phyloP scores from a whole-genome alignment of 2,888 invertebrate species.

The Idaea dimidiata region DNA sequence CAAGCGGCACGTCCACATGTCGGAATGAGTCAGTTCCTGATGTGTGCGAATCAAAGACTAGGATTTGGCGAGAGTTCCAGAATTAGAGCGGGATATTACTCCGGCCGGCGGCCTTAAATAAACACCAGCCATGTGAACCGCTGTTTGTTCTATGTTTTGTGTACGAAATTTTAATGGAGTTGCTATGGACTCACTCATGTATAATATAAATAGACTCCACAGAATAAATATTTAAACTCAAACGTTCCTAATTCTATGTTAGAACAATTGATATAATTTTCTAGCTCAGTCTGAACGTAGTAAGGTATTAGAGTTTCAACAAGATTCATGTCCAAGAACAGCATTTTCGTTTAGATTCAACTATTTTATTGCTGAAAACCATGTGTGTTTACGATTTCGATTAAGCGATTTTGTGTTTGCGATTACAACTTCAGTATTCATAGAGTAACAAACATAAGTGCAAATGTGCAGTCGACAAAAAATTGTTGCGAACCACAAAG shows the following conservation, averaged over 20 bases:
- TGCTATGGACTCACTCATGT: constrained; percentile 31
- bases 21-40: constrained; percentile 45
- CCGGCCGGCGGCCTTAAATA: constrained; percentile 43
- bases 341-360: not conserved
- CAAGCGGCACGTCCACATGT: constrained; percentile 53
- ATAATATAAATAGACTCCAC: constrained; percentile 27
- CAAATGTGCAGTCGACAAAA: too few species aligned
- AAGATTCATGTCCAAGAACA: not conserved
- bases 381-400: too few species aligned
- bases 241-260: not conserved
- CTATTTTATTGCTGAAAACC: not conserved
- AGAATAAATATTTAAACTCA: constrained; percentile 3
- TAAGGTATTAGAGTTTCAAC: constrained; percentile 6
- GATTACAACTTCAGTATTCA: too few species aligned
- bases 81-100: constrained; percentile 53
- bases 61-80: constrained; percentile 39
- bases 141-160: constrained; percentile 43
- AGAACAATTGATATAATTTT: not conserved
- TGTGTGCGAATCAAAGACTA: constrained; percentile 50
- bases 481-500: too few species aligned
- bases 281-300: not conserved
- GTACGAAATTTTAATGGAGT: constrained; percentile 42
- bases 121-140: constrained; percentile 39
- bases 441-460: too few species aligned
- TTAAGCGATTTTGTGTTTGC: too few species aligned